Conservation (phyloP, 2,113 vertebrate species). For the Odontophorus gujanensis region DNA sequence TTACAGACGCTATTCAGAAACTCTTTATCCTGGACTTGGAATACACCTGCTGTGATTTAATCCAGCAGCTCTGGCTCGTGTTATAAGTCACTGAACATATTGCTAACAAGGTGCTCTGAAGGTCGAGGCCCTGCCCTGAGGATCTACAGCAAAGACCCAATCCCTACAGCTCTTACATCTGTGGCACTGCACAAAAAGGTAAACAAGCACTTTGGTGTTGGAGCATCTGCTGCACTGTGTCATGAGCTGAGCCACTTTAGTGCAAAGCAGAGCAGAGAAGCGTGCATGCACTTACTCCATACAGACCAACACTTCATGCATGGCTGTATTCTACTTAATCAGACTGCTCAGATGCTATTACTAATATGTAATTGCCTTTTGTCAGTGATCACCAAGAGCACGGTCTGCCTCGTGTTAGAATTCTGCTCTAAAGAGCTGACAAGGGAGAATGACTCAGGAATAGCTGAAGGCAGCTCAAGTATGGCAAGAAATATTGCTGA, state of each 20-base stretch:
- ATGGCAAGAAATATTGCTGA: not conserved
- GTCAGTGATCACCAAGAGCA: slow-evolving; percentile 1
- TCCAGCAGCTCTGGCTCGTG: not conserved
- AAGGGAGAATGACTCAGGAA: slow-evolving; percentile 5
- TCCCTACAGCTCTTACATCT: slow-evolving; percentile 3
- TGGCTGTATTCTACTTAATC: not conserved
- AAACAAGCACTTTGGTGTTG: not conserved
- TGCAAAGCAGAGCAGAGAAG: slow-evolving; percentile 5
- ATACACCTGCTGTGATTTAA: not conserved
- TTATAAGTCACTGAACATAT: not conserved
- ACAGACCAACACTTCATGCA: not conserved
- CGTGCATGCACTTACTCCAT: not conserved
- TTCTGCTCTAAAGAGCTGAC: not conserved
- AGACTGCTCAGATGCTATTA: slow-evolving; percentile 12
- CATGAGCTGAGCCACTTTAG: not conserved
- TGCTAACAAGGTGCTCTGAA: not conserved
- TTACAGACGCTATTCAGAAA: not conserved
- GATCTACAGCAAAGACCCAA: not conserved
- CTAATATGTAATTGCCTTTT: slow-evolving; percentile 32
- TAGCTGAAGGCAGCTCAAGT: slow-evolving; percentile 17
- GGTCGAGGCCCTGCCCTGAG: not conserved
- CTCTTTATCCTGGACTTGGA: not conserved
- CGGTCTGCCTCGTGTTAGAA: not conserved
- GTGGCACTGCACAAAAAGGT: not conserved
- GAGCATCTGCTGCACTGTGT: slow-evolving; percentile 22